A percentile compares a stretch with the other conserved stretches of the same genome.
Conservation (phyloP, 2,888 invertebrate species). For the Sphaeridia pumilis region DNA sequence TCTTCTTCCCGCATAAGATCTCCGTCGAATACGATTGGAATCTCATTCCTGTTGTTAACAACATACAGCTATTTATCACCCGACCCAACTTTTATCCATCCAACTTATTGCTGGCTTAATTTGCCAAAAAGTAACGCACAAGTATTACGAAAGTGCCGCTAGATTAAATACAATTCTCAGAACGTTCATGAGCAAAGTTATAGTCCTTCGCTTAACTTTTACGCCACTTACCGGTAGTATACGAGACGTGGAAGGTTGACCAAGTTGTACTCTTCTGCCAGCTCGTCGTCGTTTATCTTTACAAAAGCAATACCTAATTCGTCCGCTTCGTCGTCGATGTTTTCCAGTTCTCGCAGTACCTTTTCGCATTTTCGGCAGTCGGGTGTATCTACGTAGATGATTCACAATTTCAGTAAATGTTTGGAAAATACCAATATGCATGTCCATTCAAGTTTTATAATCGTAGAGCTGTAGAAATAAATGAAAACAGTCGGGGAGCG, state of each 20-base stretch:
- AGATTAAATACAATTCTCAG: too few species aligned
- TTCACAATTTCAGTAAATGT: neutral
- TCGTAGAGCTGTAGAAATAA: neutral
- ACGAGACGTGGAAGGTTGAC: slow-evolving; percentile 68
- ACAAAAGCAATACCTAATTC: slow-evolving; percentile 88
- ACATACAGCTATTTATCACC: neutral
- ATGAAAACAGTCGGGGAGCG: neutral
- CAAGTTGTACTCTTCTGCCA: slow-evolving; percentile 86
- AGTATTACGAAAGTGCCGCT: too few species aligned
- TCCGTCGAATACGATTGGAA: slow-evolving; percentile 86
- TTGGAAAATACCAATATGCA: too few species aligned
- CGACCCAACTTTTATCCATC: too few species aligned
- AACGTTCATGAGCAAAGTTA: too few species aligned
- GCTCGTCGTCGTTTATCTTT: slow-evolving; percentile 79
- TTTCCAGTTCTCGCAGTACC: slow-evolving; percentile 79
- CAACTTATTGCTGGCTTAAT: too few species aligned
- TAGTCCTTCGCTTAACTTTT: too few species aligned
- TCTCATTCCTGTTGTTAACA: slow-evolving; percentile 59
- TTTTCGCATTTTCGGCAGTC: slow-evolving; percentile 86
- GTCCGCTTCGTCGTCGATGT: slow-evolving; percentile 79
- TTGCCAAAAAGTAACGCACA: too few species aligned
- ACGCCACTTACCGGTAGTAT: slow-evolving; percentile 55
- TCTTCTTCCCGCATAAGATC: slow-evolving; percentile 82
- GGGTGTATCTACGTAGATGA: slow-evolving; percentile 59
- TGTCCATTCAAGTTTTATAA: neutral